A percentile compares a stretch with the other conserved stretches of the same genome.
These are phyloP conservation scores for Puffinus mauretanicus DNA, from an alignment of 2,113 vertebrate genomes.

Conservation along the genomic window DNA sequence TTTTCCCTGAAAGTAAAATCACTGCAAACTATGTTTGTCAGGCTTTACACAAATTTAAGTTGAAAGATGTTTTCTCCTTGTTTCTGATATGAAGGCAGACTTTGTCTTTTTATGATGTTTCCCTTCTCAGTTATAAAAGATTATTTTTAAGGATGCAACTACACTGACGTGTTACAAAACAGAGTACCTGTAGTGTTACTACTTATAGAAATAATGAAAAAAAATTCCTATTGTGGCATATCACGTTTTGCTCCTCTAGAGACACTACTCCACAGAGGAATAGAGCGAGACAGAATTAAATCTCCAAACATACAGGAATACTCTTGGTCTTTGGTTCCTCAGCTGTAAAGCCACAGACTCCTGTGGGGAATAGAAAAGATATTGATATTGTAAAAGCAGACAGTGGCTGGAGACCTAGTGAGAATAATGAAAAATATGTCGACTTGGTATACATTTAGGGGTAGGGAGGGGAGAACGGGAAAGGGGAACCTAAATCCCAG, in stretches of 20 bases:
- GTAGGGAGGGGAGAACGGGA: background rate
- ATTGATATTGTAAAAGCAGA: background rate
- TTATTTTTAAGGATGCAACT: slow-evolving; percentile 28
- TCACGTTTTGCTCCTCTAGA: background rate
- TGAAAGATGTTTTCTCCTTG: slow-evolving; percentile 21
- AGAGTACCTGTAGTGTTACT: background rate
- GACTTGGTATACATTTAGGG: fast-evolving
- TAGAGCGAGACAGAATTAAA: background rate
- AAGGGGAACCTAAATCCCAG: background rate
- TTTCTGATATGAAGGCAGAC: background rate
- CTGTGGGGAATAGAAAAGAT: background rate
- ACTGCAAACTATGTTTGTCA: slow-evolving; percentile 29
- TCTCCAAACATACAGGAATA: background rate
- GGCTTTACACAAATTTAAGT: slow-evolving; percentile 33
- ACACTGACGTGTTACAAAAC: background rate
- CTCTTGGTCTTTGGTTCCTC: background rate
- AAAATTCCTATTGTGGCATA: background rate
- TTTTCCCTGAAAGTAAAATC: slow-evolving; percentile 52
- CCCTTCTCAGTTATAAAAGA: background rate
- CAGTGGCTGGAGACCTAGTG: background rate
- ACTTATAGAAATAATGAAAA: background rate
- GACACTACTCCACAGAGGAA: background rate
- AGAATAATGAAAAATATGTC: background rate
- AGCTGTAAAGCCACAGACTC: background rate
- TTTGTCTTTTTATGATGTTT: slow-evolving; percentile 1